Evolutionary conservation across 2,888 invertebrate species (phyloP), one percentile per base, ranked within the genome.

Genomic region (Pomacea canaliculata): DNA sequence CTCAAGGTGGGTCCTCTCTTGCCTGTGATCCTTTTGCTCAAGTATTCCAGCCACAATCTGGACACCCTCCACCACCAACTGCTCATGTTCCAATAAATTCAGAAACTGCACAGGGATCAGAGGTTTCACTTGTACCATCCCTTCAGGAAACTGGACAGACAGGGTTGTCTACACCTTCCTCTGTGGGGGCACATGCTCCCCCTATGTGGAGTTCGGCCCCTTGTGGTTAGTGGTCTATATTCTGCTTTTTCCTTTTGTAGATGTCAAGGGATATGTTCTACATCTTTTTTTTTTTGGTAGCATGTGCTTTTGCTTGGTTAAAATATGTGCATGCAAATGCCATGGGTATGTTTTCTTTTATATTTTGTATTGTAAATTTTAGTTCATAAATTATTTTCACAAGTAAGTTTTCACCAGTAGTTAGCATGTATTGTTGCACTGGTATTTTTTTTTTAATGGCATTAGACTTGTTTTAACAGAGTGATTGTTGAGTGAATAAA

Each of bases 11-110:
- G 68, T 67, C 70, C 7, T 65, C 78, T 18, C 65, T 62, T 69
- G 77, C 75, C 23, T 67, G 74, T 70, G 88, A 88, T 73, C 88
- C 87, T 5, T 88, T 88, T 81, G 79, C 86, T 72, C 86, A 88
- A 71, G 83, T 88, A 16, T 83, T 83, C 48, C 85, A 60, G 46
- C 37, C 59, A 37, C 74, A 68, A 16, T 18, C 73, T 37, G 71
- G 51, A 16, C 73, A 66, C 9, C 76, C 73, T 8, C 74, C 66
- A 13, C 70, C 46, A 59, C 12, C 65, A 59, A 51, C 60, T 18
- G 51, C 69, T 48, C 69, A 77, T 27, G 27, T 19, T 68, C 19
- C 68, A 10, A 16, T 60, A 48, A 27, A 56, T 19, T 13, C 71
- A 13, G n/a, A 49, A 8, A 16, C 51, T 49, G 69, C 67, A 23